These are phyloP conservation scores for Bruchidius siliquastri DNA, from an alignment of 2,888 invertebrate genomes.

Conservation along the genomic window DNA sequence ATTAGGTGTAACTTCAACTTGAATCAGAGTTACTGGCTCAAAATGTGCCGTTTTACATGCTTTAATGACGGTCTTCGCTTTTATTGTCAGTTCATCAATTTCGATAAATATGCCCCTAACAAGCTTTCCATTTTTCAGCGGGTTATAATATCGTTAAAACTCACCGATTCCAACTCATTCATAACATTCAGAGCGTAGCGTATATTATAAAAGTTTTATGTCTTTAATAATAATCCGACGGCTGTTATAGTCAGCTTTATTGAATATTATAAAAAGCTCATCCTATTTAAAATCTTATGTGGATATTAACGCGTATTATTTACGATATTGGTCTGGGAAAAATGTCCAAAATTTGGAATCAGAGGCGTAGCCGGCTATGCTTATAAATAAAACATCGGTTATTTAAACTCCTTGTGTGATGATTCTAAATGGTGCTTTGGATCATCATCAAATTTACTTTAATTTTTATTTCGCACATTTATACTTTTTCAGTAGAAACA, in stretches of 20 bases:
- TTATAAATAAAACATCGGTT: no score
- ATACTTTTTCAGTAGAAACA: no score
- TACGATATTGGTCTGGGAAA: neutral
- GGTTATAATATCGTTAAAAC: neutral
- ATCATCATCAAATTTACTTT: no score
- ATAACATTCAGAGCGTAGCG: neutral
- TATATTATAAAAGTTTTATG: neutral
- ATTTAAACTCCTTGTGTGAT: no score
- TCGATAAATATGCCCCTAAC: neutral
- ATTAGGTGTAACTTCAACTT: no score
- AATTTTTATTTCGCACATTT: no score
- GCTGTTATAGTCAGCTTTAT: neutral
- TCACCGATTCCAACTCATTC: neutral
- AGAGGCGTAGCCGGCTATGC: neutral
- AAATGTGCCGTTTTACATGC: neutral
- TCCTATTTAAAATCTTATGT: neutral
- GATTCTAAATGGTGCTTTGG: no score
- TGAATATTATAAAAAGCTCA: neutral
- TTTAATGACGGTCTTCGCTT: neutral
- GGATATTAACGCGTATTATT: neutral
- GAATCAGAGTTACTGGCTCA: no score
- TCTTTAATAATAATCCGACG: neutral
- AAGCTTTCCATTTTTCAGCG: neutral
- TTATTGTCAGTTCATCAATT: neutral
- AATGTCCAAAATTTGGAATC: neutral